Conservation (phyloP, 2,113 vertebrate genomes). For the Morone chrysops region DNA sequence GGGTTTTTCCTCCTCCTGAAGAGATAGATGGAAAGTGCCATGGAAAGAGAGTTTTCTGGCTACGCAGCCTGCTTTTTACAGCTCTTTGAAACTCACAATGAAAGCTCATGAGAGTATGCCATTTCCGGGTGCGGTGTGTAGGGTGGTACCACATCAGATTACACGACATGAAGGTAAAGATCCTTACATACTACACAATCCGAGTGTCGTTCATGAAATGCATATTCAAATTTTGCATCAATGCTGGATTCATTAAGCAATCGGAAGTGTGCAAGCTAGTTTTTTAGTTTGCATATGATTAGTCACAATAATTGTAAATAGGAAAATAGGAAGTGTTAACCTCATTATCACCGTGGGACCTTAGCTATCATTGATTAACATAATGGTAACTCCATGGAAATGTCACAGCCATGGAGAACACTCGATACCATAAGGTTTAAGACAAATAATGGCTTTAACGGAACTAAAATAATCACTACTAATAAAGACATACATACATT, state of each 20-base stretch:
- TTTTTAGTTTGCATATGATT: background rate
- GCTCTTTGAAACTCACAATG: slow-evolving; percentile 29
- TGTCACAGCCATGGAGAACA: background rate
- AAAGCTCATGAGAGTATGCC: slow-evolving; percentile 2
- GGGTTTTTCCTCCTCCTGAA: slow-evolving; percentile 35
- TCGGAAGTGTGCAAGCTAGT: background rate
- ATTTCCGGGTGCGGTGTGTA: background rate
- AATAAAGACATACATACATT: background rate
- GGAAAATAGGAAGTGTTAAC: slow-evolving; percentile 1
- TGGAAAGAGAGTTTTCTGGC: slow-evolving; percentile 36
- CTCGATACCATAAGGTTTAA: background rate
- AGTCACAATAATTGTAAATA: background rate
- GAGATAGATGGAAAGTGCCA: slow-evolving; percentile 26
- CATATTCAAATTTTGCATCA: background rate
- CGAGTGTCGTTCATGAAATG: no score
- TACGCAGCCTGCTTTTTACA: slow-evolving; percentile 23
- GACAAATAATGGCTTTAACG: background rate
- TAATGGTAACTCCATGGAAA: background rate
- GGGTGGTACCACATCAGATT: background rate
- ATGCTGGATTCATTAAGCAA: background rate
- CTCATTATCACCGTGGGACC: slow-evolving; percentile 7
- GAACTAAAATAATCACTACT: background rate
- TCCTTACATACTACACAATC: background rate
- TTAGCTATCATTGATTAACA: background rate
- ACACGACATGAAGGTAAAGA: background rate